phyloP scores from a whole-genome alignment of 92 coral and sea anemone species.

The Heliopora coerulea region DNA sequence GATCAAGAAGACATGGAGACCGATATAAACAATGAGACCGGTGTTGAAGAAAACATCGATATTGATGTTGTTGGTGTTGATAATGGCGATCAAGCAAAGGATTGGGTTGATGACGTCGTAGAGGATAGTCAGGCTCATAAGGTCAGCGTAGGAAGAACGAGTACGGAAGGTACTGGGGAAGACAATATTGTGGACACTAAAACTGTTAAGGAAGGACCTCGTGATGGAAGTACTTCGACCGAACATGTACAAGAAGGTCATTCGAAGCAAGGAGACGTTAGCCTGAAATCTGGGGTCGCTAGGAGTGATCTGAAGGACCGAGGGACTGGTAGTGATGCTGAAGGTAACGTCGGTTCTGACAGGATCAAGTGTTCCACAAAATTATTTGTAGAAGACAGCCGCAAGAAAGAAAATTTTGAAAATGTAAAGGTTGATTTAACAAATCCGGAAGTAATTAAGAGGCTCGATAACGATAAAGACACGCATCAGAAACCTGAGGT shows the following conservation, averaged over 20 bases:
- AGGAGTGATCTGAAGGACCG: neutral
- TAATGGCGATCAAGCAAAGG: neutral
- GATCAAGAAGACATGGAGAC: neutral
- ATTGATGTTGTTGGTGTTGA: conserved; percentile 16
- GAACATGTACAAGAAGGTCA: neutral
- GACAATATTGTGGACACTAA: neutral
- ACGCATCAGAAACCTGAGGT: neutral
- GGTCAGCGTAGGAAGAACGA: neutral
- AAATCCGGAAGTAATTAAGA: neutral
- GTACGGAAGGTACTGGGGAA: neutral
- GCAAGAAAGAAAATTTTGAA: neutral
- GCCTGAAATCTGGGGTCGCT: neutral
- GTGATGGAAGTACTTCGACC: neutral
- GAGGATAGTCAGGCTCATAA: too few species aligned
- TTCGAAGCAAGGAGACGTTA: neutral
- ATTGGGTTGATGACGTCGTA: neutral
- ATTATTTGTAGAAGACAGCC: neutral
- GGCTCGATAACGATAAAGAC: neutral
- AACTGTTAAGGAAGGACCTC: neutral
- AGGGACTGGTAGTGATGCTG: neutral
- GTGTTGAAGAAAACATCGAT: conserved; percentile 6
- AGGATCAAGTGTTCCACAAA: neutral
- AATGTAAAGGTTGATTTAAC: neutral
- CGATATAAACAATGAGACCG: neutral
- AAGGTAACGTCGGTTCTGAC: neutral